Evolutionary conservation across 2,797 vertebrate genomes (phyloP).

Genomic region (Acipenser oxyrinchus): DNA sequence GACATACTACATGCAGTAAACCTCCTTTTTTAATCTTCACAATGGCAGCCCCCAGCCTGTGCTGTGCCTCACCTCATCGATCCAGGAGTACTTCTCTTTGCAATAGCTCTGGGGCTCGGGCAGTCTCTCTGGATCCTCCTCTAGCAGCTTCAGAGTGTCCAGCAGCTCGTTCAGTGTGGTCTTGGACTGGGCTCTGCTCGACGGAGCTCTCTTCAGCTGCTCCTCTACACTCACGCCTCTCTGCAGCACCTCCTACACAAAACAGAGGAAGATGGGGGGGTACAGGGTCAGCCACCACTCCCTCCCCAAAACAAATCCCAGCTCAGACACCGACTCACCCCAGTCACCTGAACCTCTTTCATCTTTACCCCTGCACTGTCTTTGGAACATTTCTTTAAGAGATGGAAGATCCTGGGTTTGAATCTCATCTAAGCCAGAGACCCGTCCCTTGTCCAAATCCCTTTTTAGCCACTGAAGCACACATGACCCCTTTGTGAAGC

Average conservation of each 20-base stretch:
- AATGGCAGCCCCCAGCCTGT: too few species aligned
- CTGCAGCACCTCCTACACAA: constrained; percentile 27
- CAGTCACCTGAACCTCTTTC: too few species aligned
- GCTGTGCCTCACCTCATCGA: constrained; percentile 57
- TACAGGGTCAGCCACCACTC: background rate
- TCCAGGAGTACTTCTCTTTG: constrained; percentile 76
- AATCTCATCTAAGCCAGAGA: too few species aligned
- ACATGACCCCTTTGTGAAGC: background rate
- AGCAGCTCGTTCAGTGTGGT: constrained; percentile 77
- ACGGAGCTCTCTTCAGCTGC: constrained; percentile 33
- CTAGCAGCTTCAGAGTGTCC: constrained; percentile 78
- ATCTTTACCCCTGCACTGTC: too few species aligned
- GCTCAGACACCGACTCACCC: too few species aligned
- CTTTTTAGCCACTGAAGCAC: background rate
- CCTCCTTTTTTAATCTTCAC: too few species aligned
- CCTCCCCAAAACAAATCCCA: too few species aligned
- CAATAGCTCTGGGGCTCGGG: constrained; percentile 44
- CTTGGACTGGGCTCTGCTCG: constrained; percentile 60
- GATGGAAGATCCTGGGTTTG: too few species aligned
- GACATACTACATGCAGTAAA: too few species aligned
- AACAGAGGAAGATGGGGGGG: background rate
- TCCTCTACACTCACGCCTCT: constrained; percentile 50
- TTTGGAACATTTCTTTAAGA: too few species aligned
- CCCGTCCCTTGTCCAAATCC: too few species aligned
- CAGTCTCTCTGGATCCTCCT: constrained; percentile 75